These are phyloP conservation scores for Brachypalpus laphriformis DNA, from an alignment of 2,888 invertebrate genomes.

Conservation along the genomic window DNA sequence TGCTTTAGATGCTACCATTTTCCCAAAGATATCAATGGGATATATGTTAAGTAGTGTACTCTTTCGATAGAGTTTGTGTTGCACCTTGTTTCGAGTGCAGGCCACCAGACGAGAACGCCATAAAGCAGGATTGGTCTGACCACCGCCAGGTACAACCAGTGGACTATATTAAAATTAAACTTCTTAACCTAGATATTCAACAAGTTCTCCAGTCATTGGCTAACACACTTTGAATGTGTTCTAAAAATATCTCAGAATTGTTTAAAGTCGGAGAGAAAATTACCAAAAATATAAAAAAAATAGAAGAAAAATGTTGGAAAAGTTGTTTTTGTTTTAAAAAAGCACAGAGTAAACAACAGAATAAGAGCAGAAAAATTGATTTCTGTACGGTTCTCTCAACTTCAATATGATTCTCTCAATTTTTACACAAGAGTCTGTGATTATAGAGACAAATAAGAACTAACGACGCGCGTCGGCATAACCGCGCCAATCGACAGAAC, in stretches of 20 bases:
- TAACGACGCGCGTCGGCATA: conserved; percentile 17
- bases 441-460: conserved; percentile 19
- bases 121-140: too few relatives aligned
- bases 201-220: conserved; percentile 43
- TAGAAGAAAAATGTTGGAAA: conserved; percentile 19
- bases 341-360: conserved; percentile 34
- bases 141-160: too few relatives aligned
- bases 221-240: not conserved
- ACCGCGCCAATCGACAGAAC: conserved; percentile 5
- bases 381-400: conserved; percentile 1
- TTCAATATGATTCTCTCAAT: not conserved
- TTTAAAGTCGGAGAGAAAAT: conserved; percentile 27
- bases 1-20: too few relatives aligned
- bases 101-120: too few relatives aligned
- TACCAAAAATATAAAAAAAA: conserved; percentile 15
- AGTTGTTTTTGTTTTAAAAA: conserved; percentile 38
- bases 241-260: conserved; percentile 47
- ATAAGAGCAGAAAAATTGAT: conserved; percentile 28
- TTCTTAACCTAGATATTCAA: conserved; percentile 48
- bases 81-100: too few relatives aligned
- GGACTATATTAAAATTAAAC: conserved; percentile 36
- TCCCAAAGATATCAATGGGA: too few relatives aligned
- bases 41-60: too few relatives aligned
- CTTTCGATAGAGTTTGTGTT: too few relatives aligned
- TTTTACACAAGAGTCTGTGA: conserved; percentile 3